These are phyloP conservation scores for Haliclona indistincta DNA, from an alignment of 37 sponge, comb jelly and placozoan species.

Conservation along the genomic window DNA sequence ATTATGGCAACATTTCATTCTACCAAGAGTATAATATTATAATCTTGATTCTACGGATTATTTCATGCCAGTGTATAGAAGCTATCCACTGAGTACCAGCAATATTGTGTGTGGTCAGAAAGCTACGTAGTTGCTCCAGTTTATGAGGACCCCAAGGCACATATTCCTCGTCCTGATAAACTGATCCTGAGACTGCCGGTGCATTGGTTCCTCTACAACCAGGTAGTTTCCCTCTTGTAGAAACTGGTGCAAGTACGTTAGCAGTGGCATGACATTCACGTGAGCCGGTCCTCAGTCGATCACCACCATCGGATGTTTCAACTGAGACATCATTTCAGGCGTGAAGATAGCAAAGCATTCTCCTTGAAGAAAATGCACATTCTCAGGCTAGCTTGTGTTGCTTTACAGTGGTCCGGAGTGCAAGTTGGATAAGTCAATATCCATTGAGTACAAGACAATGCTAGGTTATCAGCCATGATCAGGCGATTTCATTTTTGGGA, in stretches of 20 bases:
- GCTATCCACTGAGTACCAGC: too few species aligned
- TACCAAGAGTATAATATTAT: too few species aligned
- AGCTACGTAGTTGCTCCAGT: too few species aligned
- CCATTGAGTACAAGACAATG: constrained; percentile 46
- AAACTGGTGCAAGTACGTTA: constrained; percentile 44
- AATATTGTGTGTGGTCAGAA: too few species aligned
- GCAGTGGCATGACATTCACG: constrained; percentile 12
- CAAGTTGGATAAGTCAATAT: constrained; percentile 41
- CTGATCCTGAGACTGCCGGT: constrained; percentile 9
- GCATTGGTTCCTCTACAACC: constrained; percentile 53
- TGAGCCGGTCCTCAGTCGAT: constrained; percentile 72
- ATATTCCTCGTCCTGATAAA: too few species aligned
- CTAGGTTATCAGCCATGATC: constrained; percentile 40
- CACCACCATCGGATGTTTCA: constrained; percentile 56
- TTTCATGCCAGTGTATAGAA: too few species aligned
- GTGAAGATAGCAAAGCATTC: constrained; percentile 43
- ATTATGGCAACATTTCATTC: too few species aligned
- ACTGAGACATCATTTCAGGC: constrained; percentile 4
- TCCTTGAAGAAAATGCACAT: constrained; percentile 53
- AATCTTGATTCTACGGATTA: too few species aligned
- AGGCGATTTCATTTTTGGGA: too few species aligned
- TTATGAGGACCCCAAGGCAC: too few species aligned
- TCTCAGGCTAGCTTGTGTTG: constrained; percentile 36
- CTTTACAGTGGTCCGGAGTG: too few species aligned
- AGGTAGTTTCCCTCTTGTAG: constrained; percentile 61